Evolutionary conservation across 2,888 invertebrate species (phyloP).

Genomic region (Nemotelus pantherinus): DNA sequence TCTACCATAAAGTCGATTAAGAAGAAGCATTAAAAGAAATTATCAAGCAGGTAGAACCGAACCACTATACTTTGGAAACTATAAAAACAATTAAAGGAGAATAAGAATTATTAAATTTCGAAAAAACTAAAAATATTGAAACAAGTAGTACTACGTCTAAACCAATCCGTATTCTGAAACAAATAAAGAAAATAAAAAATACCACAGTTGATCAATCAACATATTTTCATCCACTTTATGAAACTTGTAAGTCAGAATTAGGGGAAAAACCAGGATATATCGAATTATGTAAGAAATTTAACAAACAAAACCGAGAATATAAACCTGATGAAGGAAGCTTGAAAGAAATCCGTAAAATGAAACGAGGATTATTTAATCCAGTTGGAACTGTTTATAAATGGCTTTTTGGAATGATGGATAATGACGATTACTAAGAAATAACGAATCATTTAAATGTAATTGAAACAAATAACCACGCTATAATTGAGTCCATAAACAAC

Average conservation of each 20-base stretch:
- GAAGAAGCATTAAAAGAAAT: constrained; percentile 1
- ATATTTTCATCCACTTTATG: neutral
- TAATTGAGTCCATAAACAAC: too few species aligned
- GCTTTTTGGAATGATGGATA: constrained; percentile 20
- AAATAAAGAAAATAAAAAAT: neutral
- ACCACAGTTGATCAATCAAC: neutral
- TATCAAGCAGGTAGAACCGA: neutral
- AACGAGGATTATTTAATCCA: constrained; percentile 9
- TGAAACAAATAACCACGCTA: constrained; percentile 13
- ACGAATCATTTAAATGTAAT: constrained; percentile 3
- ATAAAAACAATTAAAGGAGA: constrained; percentile 6
- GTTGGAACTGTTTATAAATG: constrained; percentile 16
- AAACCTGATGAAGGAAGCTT: too few species aligned
- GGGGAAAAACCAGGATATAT: neutral
- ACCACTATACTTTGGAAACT: neutral
- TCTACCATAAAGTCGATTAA: constrained; percentile 4
- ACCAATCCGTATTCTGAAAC: neutral
- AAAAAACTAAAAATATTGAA: too few species aligned
- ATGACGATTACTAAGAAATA: constrained; percentile 20
- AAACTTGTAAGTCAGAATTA: neutral
- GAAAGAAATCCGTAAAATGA: neutral
- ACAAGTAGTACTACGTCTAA: neutral
- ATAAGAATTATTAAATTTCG: neutral
- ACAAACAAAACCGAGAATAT: too few species aligned
- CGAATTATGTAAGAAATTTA: neutral